Evolutionary conservation across 2,888 invertebrate species (phyloP).

Genomic region (Scrobipalpa costella): DNA sequence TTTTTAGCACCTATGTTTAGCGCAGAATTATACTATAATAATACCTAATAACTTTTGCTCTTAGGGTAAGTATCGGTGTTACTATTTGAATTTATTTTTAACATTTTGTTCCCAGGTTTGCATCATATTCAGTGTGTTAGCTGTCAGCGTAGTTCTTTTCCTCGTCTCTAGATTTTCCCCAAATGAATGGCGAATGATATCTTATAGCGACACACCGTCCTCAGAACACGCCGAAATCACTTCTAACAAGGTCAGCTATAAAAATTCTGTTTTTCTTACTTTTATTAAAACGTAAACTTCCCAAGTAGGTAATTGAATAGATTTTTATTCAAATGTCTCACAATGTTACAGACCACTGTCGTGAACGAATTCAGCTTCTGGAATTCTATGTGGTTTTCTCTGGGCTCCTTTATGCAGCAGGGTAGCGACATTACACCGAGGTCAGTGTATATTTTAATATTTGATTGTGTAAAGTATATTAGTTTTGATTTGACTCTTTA

Average conservation of each 20-base stretch:
- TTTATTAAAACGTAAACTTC: neutral
- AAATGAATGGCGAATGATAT: slow-evolving; percentile 94
- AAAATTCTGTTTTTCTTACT: neutral
- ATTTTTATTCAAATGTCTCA: too few relatives aligned
- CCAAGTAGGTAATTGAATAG: too few relatives aligned
- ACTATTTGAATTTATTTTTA: too few relatives aligned
- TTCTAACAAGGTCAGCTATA: slow-evolving; percentile 51
- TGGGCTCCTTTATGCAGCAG: slow-evolving; percentile 99
- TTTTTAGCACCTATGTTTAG: too few relatives aligned
- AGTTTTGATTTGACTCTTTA: too few relatives aligned
- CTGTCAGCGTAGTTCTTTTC: slow-evolving; percentile 96
- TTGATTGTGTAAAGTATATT: too few relatives aligned
- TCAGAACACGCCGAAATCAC: slow-evolving; percentile 54
- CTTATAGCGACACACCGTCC: slow-evolving; percentile 54
- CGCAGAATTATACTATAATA: too few relatives aligned
- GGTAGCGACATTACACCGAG: slow-evolving; percentile 98
- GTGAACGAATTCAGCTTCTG: slow-evolving; percentile 96
- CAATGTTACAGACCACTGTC: slow-evolving; percentile 83
- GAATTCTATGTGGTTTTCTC: slow-evolving; percentile 98
- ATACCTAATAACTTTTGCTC: too few relatives aligned
- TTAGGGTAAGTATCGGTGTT: too few relatives aligned
- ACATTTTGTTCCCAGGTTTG: slow-evolving; percentile 82
- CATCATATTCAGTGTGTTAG: slow-evolving; percentile 92
- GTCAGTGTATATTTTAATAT: too few relatives aligned
- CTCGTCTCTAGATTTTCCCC: slow-evolving; percentile 98